Percentiles rank a stretch among this genome's conserved stretches.
Conservation (phyloP, 2,797 vertebrate genomes). For the Discoglossus pictus region DNA sequence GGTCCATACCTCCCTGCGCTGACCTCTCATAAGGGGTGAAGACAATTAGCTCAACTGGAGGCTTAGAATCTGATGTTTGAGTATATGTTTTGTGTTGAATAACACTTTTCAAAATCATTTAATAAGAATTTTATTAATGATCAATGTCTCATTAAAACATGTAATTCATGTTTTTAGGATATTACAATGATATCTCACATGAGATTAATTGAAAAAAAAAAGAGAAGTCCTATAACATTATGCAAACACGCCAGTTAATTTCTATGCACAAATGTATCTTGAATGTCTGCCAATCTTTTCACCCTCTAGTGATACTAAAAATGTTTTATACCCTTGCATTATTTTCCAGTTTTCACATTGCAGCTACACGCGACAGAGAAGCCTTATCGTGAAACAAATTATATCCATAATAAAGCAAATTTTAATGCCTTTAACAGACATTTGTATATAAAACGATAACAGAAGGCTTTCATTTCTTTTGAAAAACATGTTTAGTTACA, state of each 20-base stretch:
- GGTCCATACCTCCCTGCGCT: too few species aligned
- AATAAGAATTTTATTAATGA: too few species aligned
- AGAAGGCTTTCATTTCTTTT: not conserved
- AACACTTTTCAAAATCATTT: too few species aligned
- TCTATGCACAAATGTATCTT: constrained; percentile 3
- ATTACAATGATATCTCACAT: too few species aligned
- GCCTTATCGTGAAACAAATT: constrained; percentile 16
- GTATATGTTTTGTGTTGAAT: too few species aligned
- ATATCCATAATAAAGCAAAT: constrained; percentile 6
- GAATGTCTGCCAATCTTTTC: constrained; percentile 25
- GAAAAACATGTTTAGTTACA: constrained; percentile 6
- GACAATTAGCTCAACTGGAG: too few species aligned
- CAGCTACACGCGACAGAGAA: constrained; percentile 6
- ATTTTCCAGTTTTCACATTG: not conserved
- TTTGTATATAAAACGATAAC: constrained; percentile 4
- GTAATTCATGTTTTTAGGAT: too few species aligned
- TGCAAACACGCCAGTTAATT: constrained; percentile 29
- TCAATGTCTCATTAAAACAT: too few species aligned
- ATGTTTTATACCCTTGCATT: constrained; percentile 30
- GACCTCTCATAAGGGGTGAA: too few species aligned
- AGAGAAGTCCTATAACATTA: constrained; percentile 23
- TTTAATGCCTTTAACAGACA: not conserved
- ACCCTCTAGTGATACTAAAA: constrained; percentile 34
- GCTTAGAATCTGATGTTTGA: too few species aligned
- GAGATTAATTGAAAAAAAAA: constrained; percentile 36